Evolutionary conservation across 2,113 vertebrate genomes (phyloP).

Genomic region (Laterallus jamaicensis): DNA sequence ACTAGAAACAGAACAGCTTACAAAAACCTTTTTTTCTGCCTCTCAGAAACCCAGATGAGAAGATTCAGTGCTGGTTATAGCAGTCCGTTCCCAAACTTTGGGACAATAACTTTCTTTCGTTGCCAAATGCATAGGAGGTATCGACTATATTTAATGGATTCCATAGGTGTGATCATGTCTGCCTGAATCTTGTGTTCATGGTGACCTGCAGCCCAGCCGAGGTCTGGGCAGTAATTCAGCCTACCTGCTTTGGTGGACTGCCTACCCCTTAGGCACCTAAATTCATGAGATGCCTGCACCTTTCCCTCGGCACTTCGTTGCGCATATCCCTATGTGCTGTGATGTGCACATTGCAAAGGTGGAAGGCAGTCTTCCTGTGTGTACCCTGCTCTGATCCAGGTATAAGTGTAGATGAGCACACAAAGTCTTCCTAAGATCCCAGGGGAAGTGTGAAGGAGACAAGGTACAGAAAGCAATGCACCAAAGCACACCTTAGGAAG

Average conservation of each 20-base stretch:
- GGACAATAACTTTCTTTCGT: not conserved
- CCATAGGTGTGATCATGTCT: not conserved
- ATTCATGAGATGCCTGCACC: not conserved
- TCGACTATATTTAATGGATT: not conserved
- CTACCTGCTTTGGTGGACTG: not conserved
- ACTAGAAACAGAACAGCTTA: not conserved
- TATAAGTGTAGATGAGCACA: not conserved
- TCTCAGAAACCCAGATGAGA: not conserved
- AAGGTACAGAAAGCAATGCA: not conserved
- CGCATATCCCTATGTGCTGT: not conserved
- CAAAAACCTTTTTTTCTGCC: not conserved
- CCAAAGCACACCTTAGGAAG: accelerated
- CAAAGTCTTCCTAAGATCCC: not conserved
- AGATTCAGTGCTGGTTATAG: not conserved
- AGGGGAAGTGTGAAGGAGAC: not conserved
- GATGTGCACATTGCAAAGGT: not conserved
- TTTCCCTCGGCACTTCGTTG: not conserved
- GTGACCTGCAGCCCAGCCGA: not conserved
- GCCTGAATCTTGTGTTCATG: not conserved
- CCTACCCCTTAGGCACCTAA: not conserved
- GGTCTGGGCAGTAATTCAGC: not conserved
- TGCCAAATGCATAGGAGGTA: not conserved
- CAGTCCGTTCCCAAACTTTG: not conserved
- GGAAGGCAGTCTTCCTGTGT: not conserved
- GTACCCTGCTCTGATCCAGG: not conserved